phyloP scores from a whole-genome alignment of 1,140 invertebrate genomes.

The Micrasema longulum region DNA sequence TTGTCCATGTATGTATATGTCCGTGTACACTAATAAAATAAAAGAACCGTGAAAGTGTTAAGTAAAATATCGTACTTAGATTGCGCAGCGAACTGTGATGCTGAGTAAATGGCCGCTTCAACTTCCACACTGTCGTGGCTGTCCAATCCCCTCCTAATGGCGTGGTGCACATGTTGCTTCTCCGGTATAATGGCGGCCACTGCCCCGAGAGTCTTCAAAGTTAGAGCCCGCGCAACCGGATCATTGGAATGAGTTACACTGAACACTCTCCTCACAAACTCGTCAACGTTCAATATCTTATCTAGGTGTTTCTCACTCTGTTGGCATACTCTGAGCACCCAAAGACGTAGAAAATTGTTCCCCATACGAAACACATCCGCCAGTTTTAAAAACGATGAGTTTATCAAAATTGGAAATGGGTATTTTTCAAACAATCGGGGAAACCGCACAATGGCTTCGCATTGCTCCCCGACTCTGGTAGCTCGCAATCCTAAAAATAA shows the following conservation, averaged over 20 bases:
- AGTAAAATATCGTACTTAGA: constrained; percentile 87
- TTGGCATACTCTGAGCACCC: constrained; percentile 93
- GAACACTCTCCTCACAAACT: constrained; percentile 93
- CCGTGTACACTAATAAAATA: no score
- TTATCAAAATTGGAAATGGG: constrained; percentile 97
- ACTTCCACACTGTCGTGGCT: constrained; percentile 96
- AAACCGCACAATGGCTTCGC: constrained; percentile 95
- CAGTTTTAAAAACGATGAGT: constrained; percentile 94
- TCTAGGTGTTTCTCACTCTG: constrained; percentile 96
- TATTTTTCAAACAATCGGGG: constrained; percentile 96
- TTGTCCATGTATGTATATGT: no score
- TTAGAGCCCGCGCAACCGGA: constrained; percentile 91
- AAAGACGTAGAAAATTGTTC: constrained; percentile 92
- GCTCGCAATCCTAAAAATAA: constrained; percentile 81
- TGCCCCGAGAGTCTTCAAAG: constrained; percentile 89
- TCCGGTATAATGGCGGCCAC: constrained; percentile 94
- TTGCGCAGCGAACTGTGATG: constrained; percentile 91
- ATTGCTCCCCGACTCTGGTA: constrained; percentile 92
- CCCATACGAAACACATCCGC: constrained; percentile 94
- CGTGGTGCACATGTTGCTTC: constrained; percentile 94
- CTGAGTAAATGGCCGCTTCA: constrained; percentile 95
- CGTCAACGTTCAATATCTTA: constrained; percentile 96
- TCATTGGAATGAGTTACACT: constrained; percentile 97
- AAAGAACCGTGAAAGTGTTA: no score
- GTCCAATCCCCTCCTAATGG: constrained; percentile 90